Conservation (phyloP, 2,113 vertebrate species). For the Bubalus kerabau region DNA sequence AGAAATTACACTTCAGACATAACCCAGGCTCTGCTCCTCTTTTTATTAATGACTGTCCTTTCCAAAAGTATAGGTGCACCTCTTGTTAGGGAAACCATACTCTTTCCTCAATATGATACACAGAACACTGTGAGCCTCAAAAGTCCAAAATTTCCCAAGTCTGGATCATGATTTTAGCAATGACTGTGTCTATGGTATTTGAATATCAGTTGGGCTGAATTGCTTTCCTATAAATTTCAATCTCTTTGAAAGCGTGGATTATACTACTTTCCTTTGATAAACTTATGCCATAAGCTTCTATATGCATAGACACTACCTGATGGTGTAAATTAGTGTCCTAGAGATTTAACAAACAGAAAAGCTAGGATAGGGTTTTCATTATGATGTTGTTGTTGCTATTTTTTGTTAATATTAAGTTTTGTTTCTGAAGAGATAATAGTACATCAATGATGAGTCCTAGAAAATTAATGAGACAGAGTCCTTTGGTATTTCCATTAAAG, state of each 20-base stretch:
- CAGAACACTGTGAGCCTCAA: neutral
- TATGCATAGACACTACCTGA: neutral
- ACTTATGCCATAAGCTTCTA: neutral
- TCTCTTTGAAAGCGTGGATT: neutral
- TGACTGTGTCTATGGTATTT: neutral
- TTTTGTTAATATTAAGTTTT: neutral
- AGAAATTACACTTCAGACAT: neutral
- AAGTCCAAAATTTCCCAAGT: neutral
- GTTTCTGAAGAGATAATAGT: neutral
- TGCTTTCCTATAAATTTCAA: neutral
- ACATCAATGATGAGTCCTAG: neutral
- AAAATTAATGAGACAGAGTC: neutral
- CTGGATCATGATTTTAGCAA: neutral
- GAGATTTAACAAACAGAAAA: neutral
- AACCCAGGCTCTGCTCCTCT: neutral
- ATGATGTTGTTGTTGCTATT: neutral
- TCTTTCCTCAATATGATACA: neutral
- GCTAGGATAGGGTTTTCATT: neutral
- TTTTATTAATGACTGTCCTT: neutral
- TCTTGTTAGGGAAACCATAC: neutral
- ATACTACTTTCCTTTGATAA: neutral
- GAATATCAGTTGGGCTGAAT: neutral
- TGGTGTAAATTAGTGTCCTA: neutral
- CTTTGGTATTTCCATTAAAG: neutral
- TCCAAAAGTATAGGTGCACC: fast-evolving